Evolutionary conservation across 2,888 invertebrate genomes (phyloP).

Genomic region (Oligia latruncula): DNA sequence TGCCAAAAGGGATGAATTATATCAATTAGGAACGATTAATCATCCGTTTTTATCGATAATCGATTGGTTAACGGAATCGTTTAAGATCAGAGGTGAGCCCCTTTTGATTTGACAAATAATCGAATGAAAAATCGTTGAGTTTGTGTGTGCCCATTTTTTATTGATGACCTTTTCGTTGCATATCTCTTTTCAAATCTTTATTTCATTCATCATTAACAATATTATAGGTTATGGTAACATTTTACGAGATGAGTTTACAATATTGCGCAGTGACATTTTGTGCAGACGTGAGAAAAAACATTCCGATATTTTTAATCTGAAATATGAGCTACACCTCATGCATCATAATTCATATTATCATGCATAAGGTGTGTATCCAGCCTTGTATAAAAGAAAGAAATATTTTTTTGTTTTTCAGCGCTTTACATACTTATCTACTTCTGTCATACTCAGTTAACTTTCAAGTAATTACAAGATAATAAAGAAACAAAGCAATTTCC

Average conservation of each 20-base stretch:
- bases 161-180: constrained; percentile 61
- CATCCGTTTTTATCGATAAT: constrained; percentile 83
- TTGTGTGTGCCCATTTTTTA: constrained; percentile 70
- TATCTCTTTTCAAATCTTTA: constrained; percentile 60
- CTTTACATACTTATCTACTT: neutral
- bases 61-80: constrained; percentile 86
- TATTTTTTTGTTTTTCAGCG: neutral
- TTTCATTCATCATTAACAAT: constrained; percentile 60
- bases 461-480: constrained; percentile 2
- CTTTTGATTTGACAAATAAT: constrained; percentile 84
- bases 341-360: neutral
- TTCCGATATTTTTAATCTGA: neutral
- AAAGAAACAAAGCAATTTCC: constrained; percentile 34
- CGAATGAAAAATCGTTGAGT: constrained; percentile 72
- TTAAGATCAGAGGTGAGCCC: constrained; percentile 82
- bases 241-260: constrained; percentile 57
- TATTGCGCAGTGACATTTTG: constrained; percentile 57
- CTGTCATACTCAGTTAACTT: neutral
- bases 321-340: constrained; percentile 3
- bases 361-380: neutral
- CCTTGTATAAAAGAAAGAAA: neutral
- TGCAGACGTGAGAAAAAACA: constrained; percentile 55
- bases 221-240: constrained; percentile 66
- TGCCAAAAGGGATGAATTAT: constrained; percentile 83
- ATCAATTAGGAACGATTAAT: constrained; percentile 87